Evolutionary conservation across 2,113 vertebrate species (phyloP), one percentile per base, ranked within the genome.

Genomic region (Ancistrus triradiatus): DNA sequence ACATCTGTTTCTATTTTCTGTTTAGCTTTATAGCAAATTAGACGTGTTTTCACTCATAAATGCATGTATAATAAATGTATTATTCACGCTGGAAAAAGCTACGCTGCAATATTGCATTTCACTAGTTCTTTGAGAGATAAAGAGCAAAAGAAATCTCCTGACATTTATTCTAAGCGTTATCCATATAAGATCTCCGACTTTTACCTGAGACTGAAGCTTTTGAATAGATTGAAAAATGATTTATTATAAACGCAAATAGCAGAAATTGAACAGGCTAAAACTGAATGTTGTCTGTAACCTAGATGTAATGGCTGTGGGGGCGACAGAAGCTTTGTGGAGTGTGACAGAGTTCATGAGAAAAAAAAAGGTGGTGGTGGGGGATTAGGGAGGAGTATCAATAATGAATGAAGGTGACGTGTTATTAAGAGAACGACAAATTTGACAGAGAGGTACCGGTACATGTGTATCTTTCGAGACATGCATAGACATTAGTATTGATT

Each of bases 371-470:
- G n/a, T n/a, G 18, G 47, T 31, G 62, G 44, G 49, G 51, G 46
- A 15, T 21, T 13, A 25, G 58, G 22, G 50, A 42, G 40, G 24
- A 69, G 51, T 55, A 48, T 42, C 44, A 28, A 62, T 67, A 66
- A 75, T 68, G 28, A 75, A 73, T 75, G 63, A 46, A 72, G 42
- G 27, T 64, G 48, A 74, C 66, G 58, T 72, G 59, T 50, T 66
- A 66, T 74, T 67, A 24, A 63, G 63, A 38, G 43, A 70, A 68
- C 64, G 27, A 31, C 7, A 7, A 31, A 31, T 4, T 31, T n/a
- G n/a, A n/a, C n/a, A n/a, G n/a, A n/a, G n/a, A n/a, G n/a, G n/a
- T n/a, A n/a, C n/a, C n/a, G n/a, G n/a, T n/a, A n/a, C n/a, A n/a
- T n/a, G n/a, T n/a, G n/a, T n/a, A n/a, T n/a, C n/a, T n/a, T n/a